Conservation (phyloP, 2,113 vertebrate genomes). For the Ammodramus savannarum region DNA sequence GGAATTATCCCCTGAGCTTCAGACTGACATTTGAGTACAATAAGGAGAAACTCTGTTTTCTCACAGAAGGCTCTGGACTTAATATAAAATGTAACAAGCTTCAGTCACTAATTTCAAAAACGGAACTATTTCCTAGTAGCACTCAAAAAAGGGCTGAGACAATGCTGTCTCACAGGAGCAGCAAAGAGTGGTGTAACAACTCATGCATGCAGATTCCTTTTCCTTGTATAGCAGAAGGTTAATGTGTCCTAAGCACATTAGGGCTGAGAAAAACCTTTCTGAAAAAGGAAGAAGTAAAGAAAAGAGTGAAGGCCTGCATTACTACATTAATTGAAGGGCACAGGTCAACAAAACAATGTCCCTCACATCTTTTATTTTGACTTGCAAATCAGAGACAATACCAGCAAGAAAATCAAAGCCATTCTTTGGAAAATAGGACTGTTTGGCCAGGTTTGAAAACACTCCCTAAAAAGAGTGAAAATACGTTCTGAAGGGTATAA, state of each 20-base stretch:
- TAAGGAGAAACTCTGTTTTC: background rate
- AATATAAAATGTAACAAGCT: rapidly evolving
- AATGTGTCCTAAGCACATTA: background rate
- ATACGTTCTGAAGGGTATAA: background rate
- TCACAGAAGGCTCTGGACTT: background rate
- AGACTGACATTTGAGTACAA: background rate
- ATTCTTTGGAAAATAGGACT: background rate
- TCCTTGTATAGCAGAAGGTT: background rate
- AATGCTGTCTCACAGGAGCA: background rate
- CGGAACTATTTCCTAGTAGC: background rate
- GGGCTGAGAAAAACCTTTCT: background rate
- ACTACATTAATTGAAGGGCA: background rate
- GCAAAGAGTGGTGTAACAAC: background rate
- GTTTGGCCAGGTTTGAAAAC: background rate
- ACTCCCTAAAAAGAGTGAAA: background rate
- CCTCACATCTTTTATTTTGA: background rate
- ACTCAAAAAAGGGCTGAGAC: background rate
- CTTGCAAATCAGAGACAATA: background rate
- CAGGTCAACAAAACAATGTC: background rate
- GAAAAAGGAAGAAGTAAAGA: background rate
- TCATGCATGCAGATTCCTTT: background rate
- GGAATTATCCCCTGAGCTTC: background rate
- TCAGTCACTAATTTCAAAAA: background rate
- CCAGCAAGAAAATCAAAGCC: background rate
- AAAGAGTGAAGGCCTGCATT: background rate